Evolutionary conservation across 2,888 invertebrate species (phyloP), one percentile per base, ranked within the genome.

Genomic region (Ellobium chinense): DNA sequence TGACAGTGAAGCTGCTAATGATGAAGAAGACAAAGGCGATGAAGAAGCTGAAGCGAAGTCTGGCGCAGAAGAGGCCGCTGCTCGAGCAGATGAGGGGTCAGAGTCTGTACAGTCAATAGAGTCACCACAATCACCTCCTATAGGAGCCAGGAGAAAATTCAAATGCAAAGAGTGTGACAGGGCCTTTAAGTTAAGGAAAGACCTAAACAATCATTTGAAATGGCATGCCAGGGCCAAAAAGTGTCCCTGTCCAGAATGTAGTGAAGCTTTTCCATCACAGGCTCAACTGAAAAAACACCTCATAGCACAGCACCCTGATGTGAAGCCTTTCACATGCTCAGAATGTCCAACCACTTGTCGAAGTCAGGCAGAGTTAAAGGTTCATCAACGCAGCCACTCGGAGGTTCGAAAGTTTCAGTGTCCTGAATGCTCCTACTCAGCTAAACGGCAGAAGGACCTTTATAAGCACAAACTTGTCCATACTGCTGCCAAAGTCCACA

Each of bases 381-480:
- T 34, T 0, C 76, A 76, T 36, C 62, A 56, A 7, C 65, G 27
- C 18, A 36, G 9, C 24, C 76, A 76, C 54, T 12, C 62, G 1
- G 29, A 24, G 24, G 36, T 31, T 3, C 29, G 34, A 39, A 18
- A 1, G 1, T 78, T 78, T 39, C 29, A 37, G 1, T 78, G 78
- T 24, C 9, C 69, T 14, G 62, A 78, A 24, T 78, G 78, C 29
- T 62, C 78, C 24, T 78, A 62, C 54, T 34, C 69, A 27, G 54
- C 78, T 14, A 78, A 69, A 70, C 46, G 34, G 1, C 54, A 78
- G 46, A 62, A 62, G 46, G 46, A 60, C 46, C 70, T 78, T 14
- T 31, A 18, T 2, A 78, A 78, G 27, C 78, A 78, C 39, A 78
- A 62, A 63, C 62, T 60, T 12, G 62, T 70, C 14, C 78, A 78